Evolutionary conservation across 2,797 vertebrate genomes (phyloP).

Genomic region (Schizopygopsis pylzovi): DNA sequence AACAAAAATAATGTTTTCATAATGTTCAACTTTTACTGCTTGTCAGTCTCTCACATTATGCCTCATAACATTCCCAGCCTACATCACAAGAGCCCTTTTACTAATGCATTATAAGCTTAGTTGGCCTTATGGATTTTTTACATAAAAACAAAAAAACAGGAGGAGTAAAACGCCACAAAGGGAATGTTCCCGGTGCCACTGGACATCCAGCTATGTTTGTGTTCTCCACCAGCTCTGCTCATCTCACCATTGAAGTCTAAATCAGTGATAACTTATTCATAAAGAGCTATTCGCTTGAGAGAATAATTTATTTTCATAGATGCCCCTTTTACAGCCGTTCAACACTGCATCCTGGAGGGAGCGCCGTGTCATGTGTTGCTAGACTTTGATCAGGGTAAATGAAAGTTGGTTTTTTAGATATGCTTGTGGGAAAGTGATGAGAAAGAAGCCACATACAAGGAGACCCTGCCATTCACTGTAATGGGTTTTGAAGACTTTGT

Average conservation of each 20-base stretch:
- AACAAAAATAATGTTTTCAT: too few relatives aligned
- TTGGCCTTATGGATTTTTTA: neutral
- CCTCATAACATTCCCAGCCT: neutral
- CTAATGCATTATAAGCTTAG: neutral
- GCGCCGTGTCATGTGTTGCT: constrained; percentile 66
- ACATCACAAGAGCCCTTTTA: neutral
- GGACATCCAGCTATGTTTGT: constrained; percentile 32
- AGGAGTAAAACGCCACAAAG: neutral
- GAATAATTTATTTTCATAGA: constrained; percentile 80
- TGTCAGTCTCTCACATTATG: neutral
- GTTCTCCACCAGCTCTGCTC: constrained; percentile 60
- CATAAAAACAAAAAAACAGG: constrained; percentile 12
- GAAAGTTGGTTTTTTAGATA: constrained; percentile 74
- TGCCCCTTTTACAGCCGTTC: constrained; percentile 73
- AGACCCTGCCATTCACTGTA: constrained; percentile 72
- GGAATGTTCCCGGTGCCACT: constrained; percentile 45
- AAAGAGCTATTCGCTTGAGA: constrained; percentile 77
- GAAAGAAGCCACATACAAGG: constrained; percentile 63
- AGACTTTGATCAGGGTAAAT: constrained; percentile 78
- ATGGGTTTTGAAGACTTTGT: constrained; percentile 74
- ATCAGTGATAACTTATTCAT: constrained; percentile 81
- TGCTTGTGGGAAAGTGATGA: constrained; percentile 59
- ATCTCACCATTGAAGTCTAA: constrained; percentile 72
- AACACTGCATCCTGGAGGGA: constrained; percentile 72
- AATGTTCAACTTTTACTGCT: neutral